These are phyloP conservation scores for Tetramorium bicarinatum DNA, from an alignment of 2,888 invertebrate genomes.

Conservation along the genomic window DNA sequence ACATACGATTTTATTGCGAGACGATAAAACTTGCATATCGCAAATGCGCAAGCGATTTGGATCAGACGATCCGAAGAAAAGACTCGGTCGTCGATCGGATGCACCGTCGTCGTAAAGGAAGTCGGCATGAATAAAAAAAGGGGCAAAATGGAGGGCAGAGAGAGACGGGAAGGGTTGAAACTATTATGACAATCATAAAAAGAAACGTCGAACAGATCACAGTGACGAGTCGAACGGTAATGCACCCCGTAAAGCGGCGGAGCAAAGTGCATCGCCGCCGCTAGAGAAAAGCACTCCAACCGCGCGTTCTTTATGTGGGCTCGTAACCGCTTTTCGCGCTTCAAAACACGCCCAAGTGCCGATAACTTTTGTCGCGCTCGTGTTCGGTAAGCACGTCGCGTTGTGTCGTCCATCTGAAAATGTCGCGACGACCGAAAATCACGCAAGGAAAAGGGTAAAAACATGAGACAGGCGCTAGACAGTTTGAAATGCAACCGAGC, in stretches of 20 bases:
- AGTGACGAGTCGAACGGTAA: conserved; percentile 55
- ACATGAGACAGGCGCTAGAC: conserved; percentile 11
- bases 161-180: conserved; percentile 21
- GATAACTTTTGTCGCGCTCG: conserved; percentile 50
- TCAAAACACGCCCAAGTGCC: conserved; percentile 52
- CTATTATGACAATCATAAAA: conserved; percentile 56
- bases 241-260: conserved; percentile 54
- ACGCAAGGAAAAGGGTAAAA: background rate
- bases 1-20: conserved; percentile 19
- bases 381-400: conserved; percentile 10
- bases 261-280: conserved; percentile 30
- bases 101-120: conserved; percentile 23
- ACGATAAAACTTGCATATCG: conserved; percentile 5
- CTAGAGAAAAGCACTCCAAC: conserved; percentile 28
- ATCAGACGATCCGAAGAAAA: background rate
- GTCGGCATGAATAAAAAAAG: conserved; percentile 29
- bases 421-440: conserved; percentile 33
- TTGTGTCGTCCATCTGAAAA: background rate
- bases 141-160: background rate
- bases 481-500: conserved; percentile 4
- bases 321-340: conserved; percentile 62
- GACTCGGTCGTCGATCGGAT: conserved; percentile 1
- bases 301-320: conserved; percentile 42
- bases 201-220: conserved; percentile 46
- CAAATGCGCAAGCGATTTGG: conserved; percentile 7